These are phyloP conservation scores for Drosophila arizonae DNA, from an alignment of 1,140 invertebrate genomes.

Conservation along the genomic window DNA sequence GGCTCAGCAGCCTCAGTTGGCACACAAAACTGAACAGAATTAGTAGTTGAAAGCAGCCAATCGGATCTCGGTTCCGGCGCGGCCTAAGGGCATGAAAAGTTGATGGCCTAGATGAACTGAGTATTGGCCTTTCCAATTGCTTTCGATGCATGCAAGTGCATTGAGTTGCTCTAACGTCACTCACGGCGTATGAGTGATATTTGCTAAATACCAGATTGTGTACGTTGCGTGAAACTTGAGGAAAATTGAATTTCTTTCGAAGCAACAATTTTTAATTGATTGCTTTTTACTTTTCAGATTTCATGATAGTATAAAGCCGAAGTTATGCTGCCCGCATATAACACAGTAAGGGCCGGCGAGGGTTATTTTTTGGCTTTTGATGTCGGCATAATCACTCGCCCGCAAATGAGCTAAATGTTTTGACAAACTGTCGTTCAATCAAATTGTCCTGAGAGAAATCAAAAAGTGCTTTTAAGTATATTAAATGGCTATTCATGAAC, in stretches of 20 bases:
- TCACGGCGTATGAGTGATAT: conserved; percentile 10
- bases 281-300: not conserved
- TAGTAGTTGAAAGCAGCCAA: conserved; percentile 5
- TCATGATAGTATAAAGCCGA: not conserved
- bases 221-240: conserved; percentile 4
- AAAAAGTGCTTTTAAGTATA: not conserved
- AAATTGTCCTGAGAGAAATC: too few species aligned
- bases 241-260: conserved; percentile 18
- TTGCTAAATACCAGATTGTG: conserved; percentile 20
- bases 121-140: not conserved
- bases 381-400: not conserved
- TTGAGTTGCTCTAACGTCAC: conserved; percentile 2
- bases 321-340: not conserved
- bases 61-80: not conserved
- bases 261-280: conserved; percentile 5
- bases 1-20: not conserved
- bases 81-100: not conserved
- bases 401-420: not conserved
- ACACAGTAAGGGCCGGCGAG: not conserved
- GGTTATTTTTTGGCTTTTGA: conserved; percentile 1
- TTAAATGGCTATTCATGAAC: not conserved
- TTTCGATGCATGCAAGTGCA: conserved; percentile 20
- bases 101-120: not conserved
- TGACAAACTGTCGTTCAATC: conserved; percentile 1
- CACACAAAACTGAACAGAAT: conserved; percentile 4